A percentile compares a stretch with the other conserved stretches of the same genome.
phyloP scores from a whole-genome alignment of 2,113 vertebrate genomes.

The Galbula dea region DNA sequence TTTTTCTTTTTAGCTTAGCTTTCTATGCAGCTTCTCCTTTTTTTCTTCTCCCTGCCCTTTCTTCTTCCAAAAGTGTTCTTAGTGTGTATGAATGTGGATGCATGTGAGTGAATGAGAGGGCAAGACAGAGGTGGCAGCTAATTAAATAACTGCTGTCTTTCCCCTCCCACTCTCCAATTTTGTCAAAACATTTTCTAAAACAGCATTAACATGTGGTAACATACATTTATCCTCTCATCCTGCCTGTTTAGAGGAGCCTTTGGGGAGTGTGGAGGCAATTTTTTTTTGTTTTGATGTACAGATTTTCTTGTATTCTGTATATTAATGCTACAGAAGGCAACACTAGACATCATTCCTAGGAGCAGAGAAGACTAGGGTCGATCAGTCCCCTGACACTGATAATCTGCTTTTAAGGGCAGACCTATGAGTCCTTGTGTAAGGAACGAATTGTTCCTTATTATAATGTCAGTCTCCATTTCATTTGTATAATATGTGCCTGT shows the following conservation, averaged over 20 bases:
- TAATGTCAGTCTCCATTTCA: neutral
- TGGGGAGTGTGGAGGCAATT: neutral
- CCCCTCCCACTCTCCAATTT: neutral
- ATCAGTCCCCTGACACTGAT: neutral
- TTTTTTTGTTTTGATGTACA: neutral
- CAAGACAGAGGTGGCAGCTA: neutral
- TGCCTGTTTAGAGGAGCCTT: neutral
- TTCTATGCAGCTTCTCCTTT: neutral
- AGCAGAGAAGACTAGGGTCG: neutral
- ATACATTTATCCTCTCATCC: neutral
- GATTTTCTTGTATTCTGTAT: neutral
- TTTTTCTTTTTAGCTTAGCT: neutral
- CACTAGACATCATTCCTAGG: neutral
- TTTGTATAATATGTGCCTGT: neutral
- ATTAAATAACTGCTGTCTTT: neutral
- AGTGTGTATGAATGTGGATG: neutral
- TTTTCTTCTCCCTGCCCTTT: neutral
- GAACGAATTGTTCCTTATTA: neutral
- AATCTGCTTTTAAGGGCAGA: neutral
- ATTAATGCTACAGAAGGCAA: neutral
- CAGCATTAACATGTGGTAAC: neutral
- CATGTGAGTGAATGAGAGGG: neutral
- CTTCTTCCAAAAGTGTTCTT: neutral
- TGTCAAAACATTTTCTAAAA: neutral
- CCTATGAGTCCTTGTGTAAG: neutral